Percentiles rank a stretch among this genome's conserved stretches.
These are phyloP conservation scores for Bucco capensis DNA, from an alignment of 2,113 vertebrate genomes.

Conservation along the genomic window DNA sequence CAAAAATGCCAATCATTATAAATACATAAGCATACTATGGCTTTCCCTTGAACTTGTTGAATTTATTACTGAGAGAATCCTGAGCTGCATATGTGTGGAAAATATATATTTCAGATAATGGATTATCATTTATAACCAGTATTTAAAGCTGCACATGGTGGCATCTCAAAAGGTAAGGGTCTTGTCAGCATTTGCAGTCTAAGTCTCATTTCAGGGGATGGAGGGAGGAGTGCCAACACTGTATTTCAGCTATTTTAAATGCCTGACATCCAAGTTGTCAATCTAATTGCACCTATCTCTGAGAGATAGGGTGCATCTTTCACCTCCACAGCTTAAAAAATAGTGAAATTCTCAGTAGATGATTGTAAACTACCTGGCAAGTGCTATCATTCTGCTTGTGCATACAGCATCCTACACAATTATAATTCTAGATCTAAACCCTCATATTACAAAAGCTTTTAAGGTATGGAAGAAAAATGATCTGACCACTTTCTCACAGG, in stretches of 20 bases:
- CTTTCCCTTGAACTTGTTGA: conserved; percentile 18
- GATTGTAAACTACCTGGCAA: background rate
- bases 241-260: background rate
- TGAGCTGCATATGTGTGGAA: conserved; percentile 35
- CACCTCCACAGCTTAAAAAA: background rate
- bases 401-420: background rate
- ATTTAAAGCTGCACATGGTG: conserved; percentile 39
- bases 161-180: conserved; percentile 29
- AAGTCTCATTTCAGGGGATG: background rate
- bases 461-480: background rate
- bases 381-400: background rate
- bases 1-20: conserved; percentile 53
- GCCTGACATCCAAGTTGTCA: background rate
- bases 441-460: background rate
- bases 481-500: background rate
- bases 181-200: conserved; percentile 11
- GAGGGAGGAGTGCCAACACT: background rate
- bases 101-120: conserved; percentile 36
- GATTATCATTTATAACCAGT: conserved; percentile 56
- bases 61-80: conserved; percentile 22
- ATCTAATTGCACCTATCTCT: background rate
- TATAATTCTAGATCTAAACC: conserved; percentile 1
- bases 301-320: background rate
- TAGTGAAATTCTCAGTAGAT: background rate
- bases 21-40: conserved; percentile 27